phyloP scores from a whole-genome alignment of 2,113 vertebrate genomes.

The Rhinoderma darwinii region DNA sequence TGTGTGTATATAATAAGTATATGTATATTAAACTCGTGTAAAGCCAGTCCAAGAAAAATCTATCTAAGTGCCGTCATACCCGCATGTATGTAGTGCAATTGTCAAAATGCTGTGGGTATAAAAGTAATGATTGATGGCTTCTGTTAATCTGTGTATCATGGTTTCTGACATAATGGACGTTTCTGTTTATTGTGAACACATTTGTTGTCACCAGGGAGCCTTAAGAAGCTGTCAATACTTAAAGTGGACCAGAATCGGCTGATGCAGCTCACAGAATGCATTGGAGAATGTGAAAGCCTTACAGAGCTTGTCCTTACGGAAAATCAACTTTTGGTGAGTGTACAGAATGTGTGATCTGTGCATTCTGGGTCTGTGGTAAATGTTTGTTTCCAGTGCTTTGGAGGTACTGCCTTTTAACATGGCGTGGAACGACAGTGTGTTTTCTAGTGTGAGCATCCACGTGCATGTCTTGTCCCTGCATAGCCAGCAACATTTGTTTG shows the following conservation, averaged over 20 bases:
- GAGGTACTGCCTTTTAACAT: background rate
- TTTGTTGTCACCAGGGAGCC: slow-evolving; percentile 77
- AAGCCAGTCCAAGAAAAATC: background rate
- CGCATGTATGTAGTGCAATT: background rate
- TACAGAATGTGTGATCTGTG: background rate
- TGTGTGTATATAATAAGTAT: too few species aligned
- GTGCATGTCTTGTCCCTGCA: background rate
- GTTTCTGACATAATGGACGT: too few species aligned
- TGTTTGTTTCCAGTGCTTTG: background rate
- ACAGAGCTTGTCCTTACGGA: slow-evolving; percentile 96
- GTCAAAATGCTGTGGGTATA: background rate
- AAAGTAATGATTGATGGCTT: background rate
- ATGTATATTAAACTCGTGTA: too few species aligned
- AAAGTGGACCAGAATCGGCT: slow-evolving; percentile 96
- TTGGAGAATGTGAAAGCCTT: slow-evolving; percentile 94
- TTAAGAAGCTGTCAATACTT: slow-evolving; percentile 89
- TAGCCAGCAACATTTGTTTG: background rate
- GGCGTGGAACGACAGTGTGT: background rate
- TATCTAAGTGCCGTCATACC: too few species aligned
- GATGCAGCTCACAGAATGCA: slow-evolving; percentile 84
- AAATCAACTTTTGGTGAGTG: slow-evolving; percentile 89
- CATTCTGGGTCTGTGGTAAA: background rate
- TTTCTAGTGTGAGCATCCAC: background rate
- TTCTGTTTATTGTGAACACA: background rate
- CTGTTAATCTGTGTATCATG: too few species aligned